Base-by-base conservation (phyloP, 2,113 vertebrate genomes). In the Lasiurus cinereus region DNA sequence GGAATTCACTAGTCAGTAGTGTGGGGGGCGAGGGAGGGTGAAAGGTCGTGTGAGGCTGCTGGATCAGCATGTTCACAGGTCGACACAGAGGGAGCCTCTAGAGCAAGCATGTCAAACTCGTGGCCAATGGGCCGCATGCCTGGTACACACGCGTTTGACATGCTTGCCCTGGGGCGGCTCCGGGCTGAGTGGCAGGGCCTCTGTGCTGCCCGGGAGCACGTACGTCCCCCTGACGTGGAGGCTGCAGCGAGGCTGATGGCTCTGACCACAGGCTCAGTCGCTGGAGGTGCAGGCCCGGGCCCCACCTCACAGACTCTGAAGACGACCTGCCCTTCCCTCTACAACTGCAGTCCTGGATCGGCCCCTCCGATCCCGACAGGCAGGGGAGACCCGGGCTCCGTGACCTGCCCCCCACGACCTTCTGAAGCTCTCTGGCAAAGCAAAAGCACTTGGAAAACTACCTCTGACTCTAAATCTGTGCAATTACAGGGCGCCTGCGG, bases 21-120 rank as follows among this genome's bases (percentile, higher is more conserved):
- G 1, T 1, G 70, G 0, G 6, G 36, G 59, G 43, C 0, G 2
- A 8, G 3, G 11, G 6, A 1, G 18, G 39, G 3, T 0, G 12
- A 66, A 13, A 56, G 46, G 10, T 13, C 36, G 0, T 5, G 16
- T 2, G 39, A 27, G 29, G 46, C 70, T 18, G 21, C 56, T 21
- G 74, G 50, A 31, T 33, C 2, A 8, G 79, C 70, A 29, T 0
- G 15, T 18, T 76, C 46, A 39, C 43, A 48, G 74, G 22, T 1
- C 4, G 5, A 12, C 14, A 14, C 7, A 2, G 27, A 74, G 33
- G 62, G 24, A 0, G 15, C 54, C 54, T 50, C 83, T 54, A 59
- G 64, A 88, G 74, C 19, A 33, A 8, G 59, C 22, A 24, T 11
- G 59, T 27, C 59, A 27, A 62, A 62, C 59, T 27, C 24, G 59